Evolutionary conservation across 2,888 invertebrate species (phyloP).

Genomic region (Drosophila suboccidentalis): DNA sequence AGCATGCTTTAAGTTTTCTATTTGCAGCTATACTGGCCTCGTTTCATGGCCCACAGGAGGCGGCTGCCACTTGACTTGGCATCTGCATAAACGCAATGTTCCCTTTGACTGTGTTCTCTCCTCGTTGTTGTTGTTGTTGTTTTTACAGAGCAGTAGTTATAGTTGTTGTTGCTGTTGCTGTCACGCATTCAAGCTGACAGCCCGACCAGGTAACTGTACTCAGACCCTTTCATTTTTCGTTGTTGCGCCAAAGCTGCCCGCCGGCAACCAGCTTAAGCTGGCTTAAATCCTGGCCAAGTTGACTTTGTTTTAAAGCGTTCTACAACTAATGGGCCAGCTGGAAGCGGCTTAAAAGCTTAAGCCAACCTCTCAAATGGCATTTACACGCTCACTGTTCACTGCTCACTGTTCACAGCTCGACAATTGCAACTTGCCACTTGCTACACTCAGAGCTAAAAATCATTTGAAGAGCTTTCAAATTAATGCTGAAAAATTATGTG

Average conservation of each 20-base stretch:
- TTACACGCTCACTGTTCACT: constrained; percentile 18
- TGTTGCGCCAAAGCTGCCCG: background rate
- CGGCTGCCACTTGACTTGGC: constrained; percentile 72
- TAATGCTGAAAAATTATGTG: constrained; percentile 22
- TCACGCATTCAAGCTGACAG: constrained; percentile 60
- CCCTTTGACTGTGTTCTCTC: constrained; percentile 44
- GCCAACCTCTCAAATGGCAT: constrained; percentile 13
- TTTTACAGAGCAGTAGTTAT: constrained; percentile 18
- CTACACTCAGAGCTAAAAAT: constrained; percentile 2
- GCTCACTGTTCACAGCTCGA: constrained; percentile 13
- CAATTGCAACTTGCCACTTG: constrained; percentile 39
- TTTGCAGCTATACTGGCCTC: constrained; percentile 67
- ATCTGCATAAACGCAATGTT: constrained; percentile 74
- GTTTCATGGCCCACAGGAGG: constrained; percentile 56
- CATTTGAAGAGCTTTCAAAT: constrained; percentile 13
- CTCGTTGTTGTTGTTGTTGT: constrained; percentile 41
- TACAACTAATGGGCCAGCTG: constrained; percentile 34
- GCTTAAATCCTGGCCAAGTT: constrained; percentile 48
- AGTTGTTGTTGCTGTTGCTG: constrained; percentile 40
- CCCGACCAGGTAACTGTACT: background rate
- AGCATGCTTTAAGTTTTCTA: constrained; percentile 58
- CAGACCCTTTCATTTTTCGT: background rate
- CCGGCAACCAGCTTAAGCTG: constrained; percentile 46
- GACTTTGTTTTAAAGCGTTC: constrained; percentile 42
- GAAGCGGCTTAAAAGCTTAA: constrained; percentile 52